phyloP scores from a whole-genome alignment of 2,888 invertebrate genomes.

The Embidobia sp. region DNA sequence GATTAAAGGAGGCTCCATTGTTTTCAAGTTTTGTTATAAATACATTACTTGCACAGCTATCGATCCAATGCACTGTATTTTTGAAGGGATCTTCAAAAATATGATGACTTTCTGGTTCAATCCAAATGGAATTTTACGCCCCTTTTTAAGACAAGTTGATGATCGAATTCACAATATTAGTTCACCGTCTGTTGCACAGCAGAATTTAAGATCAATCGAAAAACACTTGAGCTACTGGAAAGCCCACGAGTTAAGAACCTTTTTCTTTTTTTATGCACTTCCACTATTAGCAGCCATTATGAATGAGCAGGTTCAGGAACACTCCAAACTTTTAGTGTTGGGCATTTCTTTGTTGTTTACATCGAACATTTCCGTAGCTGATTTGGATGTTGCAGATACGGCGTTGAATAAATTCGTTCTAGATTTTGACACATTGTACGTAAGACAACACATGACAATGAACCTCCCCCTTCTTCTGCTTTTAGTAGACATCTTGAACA shows the following conservation, averaged over 20 bases:
- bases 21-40: conserved; percentile 38
- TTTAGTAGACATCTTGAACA: conserved; percentile 6
- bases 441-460: conserved; percentile 37
- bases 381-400: conserved; percentile 36
- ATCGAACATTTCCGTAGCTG: conserved; percentile 4
- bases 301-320: conserved; percentile 54
- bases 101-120: conserved; percentile 39
- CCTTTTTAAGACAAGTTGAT: too few species aligned
- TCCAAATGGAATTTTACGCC: too few species aligned
- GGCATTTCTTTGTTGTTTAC: conserved; percentile 48
- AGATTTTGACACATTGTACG: conserved; percentile 45
- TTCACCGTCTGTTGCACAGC: conserved; percentile 50
- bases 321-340: conserved; percentile 43
- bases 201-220: conserved; percentile 53
- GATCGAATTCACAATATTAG: too few species aligned
- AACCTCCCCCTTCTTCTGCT: conserved; percentile 52
- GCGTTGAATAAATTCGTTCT: conserved; percentile 46
- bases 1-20: conserved; percentile 46
- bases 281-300: conserved; percentile 62
- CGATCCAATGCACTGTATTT: conserved; percentile 58
- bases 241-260: conserved; percentile 61
- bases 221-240: conserved; percentile 63
- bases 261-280: conserved; percentile 63
- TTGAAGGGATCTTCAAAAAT: conserved; percentile 24
- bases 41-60: conserved; percentile 29